Evolutionary conservation across 92 coral and sea anemone species (phyloP).

Genomic region (Phenganax subtilis): DNA sequence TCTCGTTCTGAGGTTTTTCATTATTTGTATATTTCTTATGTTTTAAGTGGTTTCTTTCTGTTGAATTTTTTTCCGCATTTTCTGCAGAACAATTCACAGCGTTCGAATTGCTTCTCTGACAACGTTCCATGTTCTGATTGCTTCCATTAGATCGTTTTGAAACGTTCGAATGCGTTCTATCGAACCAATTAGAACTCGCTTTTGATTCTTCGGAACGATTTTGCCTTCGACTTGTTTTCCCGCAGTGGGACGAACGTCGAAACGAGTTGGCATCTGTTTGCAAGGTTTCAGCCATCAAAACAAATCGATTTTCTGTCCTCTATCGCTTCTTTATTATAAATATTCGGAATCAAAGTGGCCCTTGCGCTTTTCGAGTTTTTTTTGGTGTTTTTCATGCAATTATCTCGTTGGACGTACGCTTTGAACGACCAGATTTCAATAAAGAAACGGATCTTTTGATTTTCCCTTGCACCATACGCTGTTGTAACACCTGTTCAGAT

Average conservation of each 20-base stretch:
- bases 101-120: background rate
- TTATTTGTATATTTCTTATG: background rate
- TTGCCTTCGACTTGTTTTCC: background rate
- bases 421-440: background rate
- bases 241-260: background rate
- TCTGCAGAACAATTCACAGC: background rate
- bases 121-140: background rate
- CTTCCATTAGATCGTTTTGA: background rate
- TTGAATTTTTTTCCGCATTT: background rate
- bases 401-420: no score
- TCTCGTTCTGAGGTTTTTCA: no score
- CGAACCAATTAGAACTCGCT: slow-evolving; percentile 17
- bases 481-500: slow-evolving; percentile 24
- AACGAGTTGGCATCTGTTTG: slow-evolving; percentile 5
- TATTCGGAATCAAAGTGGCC: no score
- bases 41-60: background rate
- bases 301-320: background rate
- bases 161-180: background rate
- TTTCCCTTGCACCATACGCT: background rate
- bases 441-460: slow-evolving; percentile 9
- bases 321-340: background rate
- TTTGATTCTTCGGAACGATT: slow-evolving; percentile 4
- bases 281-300: slow-evolving; percentile 1
- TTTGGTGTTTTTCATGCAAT: no score
- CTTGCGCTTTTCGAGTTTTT: no score